phyloP scores from a whole-genome alignment of 2,888 invertebrate species.

The Lasius platythorax region DNA sequence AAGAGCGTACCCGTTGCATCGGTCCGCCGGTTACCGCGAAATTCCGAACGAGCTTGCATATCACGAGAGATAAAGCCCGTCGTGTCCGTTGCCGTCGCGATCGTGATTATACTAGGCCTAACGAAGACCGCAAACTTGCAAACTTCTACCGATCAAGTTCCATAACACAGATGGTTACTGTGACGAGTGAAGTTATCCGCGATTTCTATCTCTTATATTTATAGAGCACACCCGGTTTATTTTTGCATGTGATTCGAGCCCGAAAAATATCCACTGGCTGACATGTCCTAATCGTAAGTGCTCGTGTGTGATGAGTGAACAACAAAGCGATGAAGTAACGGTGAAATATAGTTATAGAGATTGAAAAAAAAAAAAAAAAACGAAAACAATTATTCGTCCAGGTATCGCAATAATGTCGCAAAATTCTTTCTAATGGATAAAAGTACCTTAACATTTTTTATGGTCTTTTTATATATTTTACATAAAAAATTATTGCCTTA shows the following conservation, averaged over 20 bases:
- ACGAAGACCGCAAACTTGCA: conserved; percentile 53
- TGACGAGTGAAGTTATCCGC: conserved; percentile 75
- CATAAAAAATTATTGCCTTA: neutral
- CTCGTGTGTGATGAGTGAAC: neutral
- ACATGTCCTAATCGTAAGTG: conserved; percentile 68
- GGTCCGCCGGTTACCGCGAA: neutral
- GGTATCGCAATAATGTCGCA: neutral
- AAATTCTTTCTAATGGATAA: neutral
- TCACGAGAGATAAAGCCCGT: neutral
- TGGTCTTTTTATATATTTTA: neutral
- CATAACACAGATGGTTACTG: conserved; percentile 80
- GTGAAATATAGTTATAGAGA: conserved; percentile 19
- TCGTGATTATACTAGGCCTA: conserved; percentile 27
- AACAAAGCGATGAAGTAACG: conserved; percentile 3
- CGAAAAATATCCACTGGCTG: conserved; percentile 71
- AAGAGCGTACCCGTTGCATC: conserved; percentile 50
- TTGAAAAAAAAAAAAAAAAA: neutral
- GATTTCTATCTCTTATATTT: conserved; percentile 83
- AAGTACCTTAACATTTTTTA: neutral
- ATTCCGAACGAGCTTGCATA: conserved; percentile 23
- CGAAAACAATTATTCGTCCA: too few relatives aligned
- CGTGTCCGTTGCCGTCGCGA: neutral
- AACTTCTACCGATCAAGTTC: conserved; percentile 59
- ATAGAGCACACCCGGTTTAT: conserved; percentile 79
- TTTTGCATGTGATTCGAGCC: conserved; percentile 67